A percentile compares a stretch with the other conserved stretches of the same genome.
phyloP scores from a whole-genome alignment of 2,888 invertebrate species.

The Agrenia bidenticulata region DNA sequence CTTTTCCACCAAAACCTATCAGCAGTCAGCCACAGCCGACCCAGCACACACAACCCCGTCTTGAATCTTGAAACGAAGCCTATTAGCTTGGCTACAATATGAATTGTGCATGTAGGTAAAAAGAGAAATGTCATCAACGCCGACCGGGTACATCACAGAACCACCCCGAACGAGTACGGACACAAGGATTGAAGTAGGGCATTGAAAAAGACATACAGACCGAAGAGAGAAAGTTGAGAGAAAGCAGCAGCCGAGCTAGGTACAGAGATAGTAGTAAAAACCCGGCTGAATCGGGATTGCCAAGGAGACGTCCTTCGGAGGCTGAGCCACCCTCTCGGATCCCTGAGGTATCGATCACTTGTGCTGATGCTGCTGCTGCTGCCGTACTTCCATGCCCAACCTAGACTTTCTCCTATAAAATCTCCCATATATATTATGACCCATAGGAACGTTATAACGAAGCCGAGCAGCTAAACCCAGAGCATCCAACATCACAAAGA shows the following conservation, averaged over 20 bases:
- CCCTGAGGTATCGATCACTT: conserved; percentile 53
- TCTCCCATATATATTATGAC: background rate
- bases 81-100: no score
- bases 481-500: background rate
- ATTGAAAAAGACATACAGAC: conserved; percentile 16
- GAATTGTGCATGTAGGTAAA: conserved; percentile 7
- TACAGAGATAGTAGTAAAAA: conserved; percentile 18
- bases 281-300: conserved; percentile 44
- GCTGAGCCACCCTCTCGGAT: conserved; percentile 53
- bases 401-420: conserved; percentile 4
- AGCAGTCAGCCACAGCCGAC: no score
- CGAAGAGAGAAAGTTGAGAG: conserved; percentile 23
- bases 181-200: background rate
- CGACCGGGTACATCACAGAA: background rate
- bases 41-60: no score
- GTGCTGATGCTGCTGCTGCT: conserved; percentile 17
- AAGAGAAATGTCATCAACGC: conserved; percentile 19
- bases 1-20: no score
- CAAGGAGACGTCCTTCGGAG: conserved; percentile 54
- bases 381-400: background rate
- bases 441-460: background rate
- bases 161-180: no score
- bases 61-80: no score
- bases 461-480: background rate
- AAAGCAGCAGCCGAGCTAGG: conserved; percentile 12